A percentile compares a stretch with the other conserved stretches of the same genome.
Conservation (phyloP, 2,888 invertebrate species). For the Busseola fusca region DNA sequence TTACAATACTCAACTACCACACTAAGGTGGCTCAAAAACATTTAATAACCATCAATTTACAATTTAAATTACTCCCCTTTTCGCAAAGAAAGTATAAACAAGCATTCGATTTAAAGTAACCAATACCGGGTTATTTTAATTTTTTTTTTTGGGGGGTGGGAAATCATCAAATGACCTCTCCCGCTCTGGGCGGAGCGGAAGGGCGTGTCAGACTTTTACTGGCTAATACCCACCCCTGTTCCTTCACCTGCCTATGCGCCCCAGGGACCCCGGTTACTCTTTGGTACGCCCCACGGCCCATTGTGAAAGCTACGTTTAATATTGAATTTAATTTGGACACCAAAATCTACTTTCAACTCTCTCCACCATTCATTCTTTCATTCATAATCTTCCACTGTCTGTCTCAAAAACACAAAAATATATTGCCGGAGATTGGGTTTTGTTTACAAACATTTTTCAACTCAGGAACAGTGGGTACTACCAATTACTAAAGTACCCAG, state of each 20-base stretch:
- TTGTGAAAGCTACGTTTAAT: no score
- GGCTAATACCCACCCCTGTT: no score
- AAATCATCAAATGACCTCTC: no score
- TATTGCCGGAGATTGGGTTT: slow-evolving; percentile 24
- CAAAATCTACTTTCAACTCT: background rate
- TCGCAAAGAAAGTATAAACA: background rate
- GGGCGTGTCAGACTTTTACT: no score
- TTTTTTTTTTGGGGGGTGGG: no score
- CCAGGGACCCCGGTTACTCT: no score
- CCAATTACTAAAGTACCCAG: slow-evolving; percentile 9
- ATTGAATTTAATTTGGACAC: background rate
- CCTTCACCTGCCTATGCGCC: no score
- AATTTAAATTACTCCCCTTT: background rate
- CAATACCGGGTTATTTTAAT: background rate
- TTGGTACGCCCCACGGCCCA: no score
- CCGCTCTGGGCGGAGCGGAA: no score
- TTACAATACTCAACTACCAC: background rate
- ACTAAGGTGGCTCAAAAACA: background rate
- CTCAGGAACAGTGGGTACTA: slow-evolving; percentile 7
- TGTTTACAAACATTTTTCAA: slow-evolving; percentile 24
- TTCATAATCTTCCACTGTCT: background rate
- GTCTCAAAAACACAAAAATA: background rate
- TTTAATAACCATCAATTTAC: background rate
- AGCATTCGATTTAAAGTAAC: background rate
- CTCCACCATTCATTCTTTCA: no score